phyloP scores from a whole-genome alignment of 2,113 vertebrate species.

The Phaetusa simplex region DNA sequence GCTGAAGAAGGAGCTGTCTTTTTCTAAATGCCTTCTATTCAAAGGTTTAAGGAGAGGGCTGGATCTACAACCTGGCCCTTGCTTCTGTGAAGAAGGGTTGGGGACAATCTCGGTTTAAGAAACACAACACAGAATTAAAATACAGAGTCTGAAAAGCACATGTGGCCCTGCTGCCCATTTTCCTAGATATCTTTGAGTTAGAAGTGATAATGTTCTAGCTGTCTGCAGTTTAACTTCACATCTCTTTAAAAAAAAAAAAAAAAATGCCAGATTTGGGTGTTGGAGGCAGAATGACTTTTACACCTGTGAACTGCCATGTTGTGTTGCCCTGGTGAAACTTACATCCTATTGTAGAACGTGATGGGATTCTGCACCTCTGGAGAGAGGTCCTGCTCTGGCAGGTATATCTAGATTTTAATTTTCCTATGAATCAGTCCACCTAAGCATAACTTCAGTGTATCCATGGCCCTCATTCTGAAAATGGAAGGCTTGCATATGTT shows the following conservation, averaged over 20 bases:
- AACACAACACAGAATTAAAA: not conserved
- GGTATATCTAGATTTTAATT: not conserved
- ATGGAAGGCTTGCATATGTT: not conserved
- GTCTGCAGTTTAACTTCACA: not conserved
- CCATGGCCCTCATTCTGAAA: not conserved
- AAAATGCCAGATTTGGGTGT: not conserved
- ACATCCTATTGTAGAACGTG: not conserved
- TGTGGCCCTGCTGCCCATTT: rapidly evolving
- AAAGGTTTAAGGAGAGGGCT: not conserved
- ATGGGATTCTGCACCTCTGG: not conserved
- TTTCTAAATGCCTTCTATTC: not conserved
- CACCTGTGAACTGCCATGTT: not conserved
- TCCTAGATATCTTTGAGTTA: not conserved
- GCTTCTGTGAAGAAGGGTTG: not conserved
- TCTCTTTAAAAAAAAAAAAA: not conserved
- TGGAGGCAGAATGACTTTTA: not conserved
- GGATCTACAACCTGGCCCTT: not conserved
- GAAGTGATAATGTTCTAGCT: not conserved
- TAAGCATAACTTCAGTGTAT: not conserved
- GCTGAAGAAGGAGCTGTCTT: not conserved
- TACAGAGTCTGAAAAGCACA: not conserved
- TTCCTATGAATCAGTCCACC: not conserved
- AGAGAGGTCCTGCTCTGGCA: not conserved
- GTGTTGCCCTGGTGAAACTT: not conserved
- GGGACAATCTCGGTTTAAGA: not conserved